Conservation (phyloP, 1,140 invertebrate genomes). For the Drosophila watanabei region DNA sequence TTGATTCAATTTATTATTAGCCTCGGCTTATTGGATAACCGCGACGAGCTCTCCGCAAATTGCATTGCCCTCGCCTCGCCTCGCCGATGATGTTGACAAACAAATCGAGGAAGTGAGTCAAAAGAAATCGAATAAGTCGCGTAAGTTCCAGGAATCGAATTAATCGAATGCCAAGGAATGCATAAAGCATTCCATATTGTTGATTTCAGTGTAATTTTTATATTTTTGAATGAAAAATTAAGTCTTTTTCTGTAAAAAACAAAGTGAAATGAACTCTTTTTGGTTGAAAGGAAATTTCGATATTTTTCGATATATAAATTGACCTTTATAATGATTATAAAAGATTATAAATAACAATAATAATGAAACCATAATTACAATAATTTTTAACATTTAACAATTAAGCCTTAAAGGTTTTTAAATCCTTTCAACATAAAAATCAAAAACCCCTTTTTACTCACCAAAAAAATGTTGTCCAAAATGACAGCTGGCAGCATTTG, state of each 20-base stretch:
- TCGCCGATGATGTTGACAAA: neutral
- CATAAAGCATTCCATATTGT: neutral
- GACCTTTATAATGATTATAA: neutral
- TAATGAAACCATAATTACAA: neutral
- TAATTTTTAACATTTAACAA: neutral
- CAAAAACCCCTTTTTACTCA: neutral
- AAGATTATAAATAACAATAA: no score
- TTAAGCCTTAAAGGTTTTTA: neutral
- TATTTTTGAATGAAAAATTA: neutral
- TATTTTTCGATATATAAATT: neutral
- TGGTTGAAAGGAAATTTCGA: neutral
- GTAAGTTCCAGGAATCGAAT: slow-evolving; percentile 8
- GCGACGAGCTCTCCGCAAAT: slow-evolving; percentile 11
- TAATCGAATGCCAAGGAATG: slow-evolving; percentile 10
- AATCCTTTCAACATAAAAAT: neutral
- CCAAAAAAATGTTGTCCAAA: neutral
- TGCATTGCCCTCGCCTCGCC: slow-evolving; percentile 15
- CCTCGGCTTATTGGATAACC: slow-evolving; percentile 34
- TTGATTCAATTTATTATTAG: slow-evolving; percentile 79
- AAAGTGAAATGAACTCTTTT: neutral
- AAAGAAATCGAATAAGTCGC: neutral
- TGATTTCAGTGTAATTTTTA: neutral
- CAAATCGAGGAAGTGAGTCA: slow-evolving; percentile 17
- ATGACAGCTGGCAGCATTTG: slow-evolving; percentile 1
- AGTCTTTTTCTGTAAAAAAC: neutral